Evolutionary conservation across 2,113 vertebrate species (phyloP), one percentile per base, ranked within the genome.

Genomic region (Perca schrenkii): DNA sequence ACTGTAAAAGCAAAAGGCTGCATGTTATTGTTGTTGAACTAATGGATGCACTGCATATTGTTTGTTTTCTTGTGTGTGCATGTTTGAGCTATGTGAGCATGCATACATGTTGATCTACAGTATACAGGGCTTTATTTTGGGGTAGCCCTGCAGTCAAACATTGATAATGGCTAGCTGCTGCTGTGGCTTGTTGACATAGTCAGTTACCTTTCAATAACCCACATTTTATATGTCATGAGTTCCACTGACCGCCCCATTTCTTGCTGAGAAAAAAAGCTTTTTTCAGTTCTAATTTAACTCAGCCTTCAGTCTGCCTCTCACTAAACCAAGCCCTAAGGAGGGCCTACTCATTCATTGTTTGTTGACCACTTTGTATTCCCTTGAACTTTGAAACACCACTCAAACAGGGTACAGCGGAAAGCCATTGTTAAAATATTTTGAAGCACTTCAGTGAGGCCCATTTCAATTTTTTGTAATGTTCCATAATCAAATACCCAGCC

Each of bases 381-480:
- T 66, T 81, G 70, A 87, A 86, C 83, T 80, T 78, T 73, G 74
- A 77, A 72, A 66, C 63, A 36, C 52, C 22, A 49, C 66, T 79
- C 68, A 47, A 79, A 66, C 6, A 4, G 8, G 13, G 19, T 57
- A n/a, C 36, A 72, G 53, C 12, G 6, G 47, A 73, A 71, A 75
- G n/a, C 57, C 49, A 65, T 86, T 78, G 73, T 80, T 68, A n/a
- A 80, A n/a, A n/a, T n/a, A n/a, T n/a, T n/a, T n/a, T n/a, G n/a
- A n/a, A 73, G 40, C 40, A 40, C 61, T 72, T 57, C 25, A 34
- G 8, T 46, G 8, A 34, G 46, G 64, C 28, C 66, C 65, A 6
- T 6, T 56, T 21, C 16, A 7, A 3, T 62, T 34, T 78, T 66
- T 65, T 25, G 11, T 54, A 70, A 67, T 79, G 19, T 82, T 77